phyloP scores from a whole-genome alignment of 2,797 vertebrate species.

The Malurus leucopterus region DNA sequence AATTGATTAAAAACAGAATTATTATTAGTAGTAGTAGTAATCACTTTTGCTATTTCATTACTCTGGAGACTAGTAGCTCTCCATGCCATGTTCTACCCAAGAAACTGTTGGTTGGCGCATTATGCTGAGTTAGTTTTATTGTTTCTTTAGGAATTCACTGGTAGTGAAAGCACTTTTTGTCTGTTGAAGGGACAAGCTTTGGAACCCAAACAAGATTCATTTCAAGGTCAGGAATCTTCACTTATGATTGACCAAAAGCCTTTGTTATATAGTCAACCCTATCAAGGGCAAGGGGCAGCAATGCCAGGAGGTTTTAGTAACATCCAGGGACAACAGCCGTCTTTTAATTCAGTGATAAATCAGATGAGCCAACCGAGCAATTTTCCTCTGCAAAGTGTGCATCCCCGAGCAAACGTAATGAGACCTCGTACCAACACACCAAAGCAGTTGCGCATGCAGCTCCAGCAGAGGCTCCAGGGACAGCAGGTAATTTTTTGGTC shows the following conservation, averaged over 20 bases:
- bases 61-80: not conserved
- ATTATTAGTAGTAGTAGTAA: not conserved
- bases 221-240: slow-evolving; percentile 83
- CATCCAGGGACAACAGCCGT: slow-evolving; percentile 79
- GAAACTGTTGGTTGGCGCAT: not conserved
- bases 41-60: not conserved
- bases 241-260: slow-evolving; percentile 88
- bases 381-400: slow-evolving; percentile 80
- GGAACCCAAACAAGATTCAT: slow-evolving; percentile 84
- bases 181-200: slow-evolving; percentile 83
- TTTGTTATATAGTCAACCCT: slow-evolving; percentile 84
- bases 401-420: slow-evolving; percentile 83
- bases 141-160: not conserved
- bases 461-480: slow-evolving; percentile 95
- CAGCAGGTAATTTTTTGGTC: slow-evolving; percentile 83
- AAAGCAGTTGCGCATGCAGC: slow-evolving; percentile 93
- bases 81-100: not conserved
- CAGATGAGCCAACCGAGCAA: slow-evolving; percentile 83
- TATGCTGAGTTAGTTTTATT: not conserved
- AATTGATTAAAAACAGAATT: not conserved
- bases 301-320: slow-evolving; percentile 82
- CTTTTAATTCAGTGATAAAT: slow-evolving; percentile 77
- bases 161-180: slow-evolving; percentile 34
- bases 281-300: slow-evolving; percentile 82
- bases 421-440: slow-evolving; percentile 85